A percentile compares a stretch with the other conserved stretches of the same genome.
These are phyloP conservation scores for Nyctibius grandis DNA, from an alignment of 2,797 vertebrate species.

Conservation along the genomic window DNA sequence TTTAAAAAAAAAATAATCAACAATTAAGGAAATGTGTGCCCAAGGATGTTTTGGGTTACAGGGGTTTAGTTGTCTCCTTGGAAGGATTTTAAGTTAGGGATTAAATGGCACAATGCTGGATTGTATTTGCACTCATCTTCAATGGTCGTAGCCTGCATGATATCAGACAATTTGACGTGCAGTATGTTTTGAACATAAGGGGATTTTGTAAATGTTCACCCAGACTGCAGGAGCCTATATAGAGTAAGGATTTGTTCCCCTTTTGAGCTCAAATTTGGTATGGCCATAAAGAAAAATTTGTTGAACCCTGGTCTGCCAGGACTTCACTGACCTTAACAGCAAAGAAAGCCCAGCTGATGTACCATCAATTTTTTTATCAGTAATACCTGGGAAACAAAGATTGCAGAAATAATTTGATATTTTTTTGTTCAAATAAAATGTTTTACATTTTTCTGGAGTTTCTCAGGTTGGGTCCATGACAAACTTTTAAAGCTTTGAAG, in stretches of 20 bases:
- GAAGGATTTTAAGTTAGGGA: background rate
- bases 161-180: background rate
- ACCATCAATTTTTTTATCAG: background rate
- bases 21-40: background rate
- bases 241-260: background rate
- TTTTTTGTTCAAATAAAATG: background rate
- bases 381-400: background rate
- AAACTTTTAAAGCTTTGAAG: background rate
- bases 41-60: background rate
- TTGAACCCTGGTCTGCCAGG: background rate
- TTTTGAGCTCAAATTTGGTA: background rate
- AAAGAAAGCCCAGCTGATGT: background rate
- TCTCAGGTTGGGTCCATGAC: background rate
- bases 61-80: background rate
- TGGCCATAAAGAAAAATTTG: background rate
- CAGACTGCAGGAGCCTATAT: background rate
- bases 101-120: background rate
- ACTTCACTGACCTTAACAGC: background rate
- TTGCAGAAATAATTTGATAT: background rate
- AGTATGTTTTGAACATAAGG: background rate
- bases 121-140: background rate
- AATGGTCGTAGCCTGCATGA: background rate
- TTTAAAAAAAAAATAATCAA: fast-evolving
- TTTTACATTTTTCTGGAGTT: background rate
- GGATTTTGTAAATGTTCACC: background rate